Conservation (phyloP, 2,113 vertebrate genomes). For the Orycteropus afer region DNA sequence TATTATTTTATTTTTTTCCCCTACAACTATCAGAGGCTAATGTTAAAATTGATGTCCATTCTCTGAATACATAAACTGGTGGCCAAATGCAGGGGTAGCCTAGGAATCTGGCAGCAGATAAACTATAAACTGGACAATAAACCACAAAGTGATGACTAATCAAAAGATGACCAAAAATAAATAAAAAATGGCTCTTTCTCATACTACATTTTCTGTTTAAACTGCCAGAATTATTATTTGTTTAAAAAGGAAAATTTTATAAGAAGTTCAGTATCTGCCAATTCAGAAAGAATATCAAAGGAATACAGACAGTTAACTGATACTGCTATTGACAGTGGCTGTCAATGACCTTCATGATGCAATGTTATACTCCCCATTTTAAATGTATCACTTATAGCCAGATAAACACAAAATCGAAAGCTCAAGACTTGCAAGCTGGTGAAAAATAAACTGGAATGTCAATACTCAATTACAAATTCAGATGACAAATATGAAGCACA, state of each 20-base stretch:
- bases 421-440: conserved; percentile 39
- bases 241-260: conserved; percentile 31
- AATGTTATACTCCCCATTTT: conserved; percentile 14
- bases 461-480: conserved; percentile 50
- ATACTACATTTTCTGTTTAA: conserved; percentile 50
- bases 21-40: conserved; percentile 27
- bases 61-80: conserved; percentile 18
- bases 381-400: background rate
- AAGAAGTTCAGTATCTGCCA: conserved; percentile 38
- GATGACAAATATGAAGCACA: conserved; percentile 31
- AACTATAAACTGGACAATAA: conserved; percentile 22
- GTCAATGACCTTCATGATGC: background rate
- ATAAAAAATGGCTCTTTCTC: background rate
- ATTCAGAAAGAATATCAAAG: conserved; percentile 40
- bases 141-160: conserved; percentile 23
- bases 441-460: conserved; percentile 33
- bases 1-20: conserved; percentile 22
- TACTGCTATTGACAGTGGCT: background rate
- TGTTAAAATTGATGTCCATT: conserved; percentile 46
- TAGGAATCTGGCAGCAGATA: conserved; percentile 9
- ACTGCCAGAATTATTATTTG: background rate
- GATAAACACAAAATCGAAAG: conserved; percentile 53
- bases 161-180: conserved; percentile 16
- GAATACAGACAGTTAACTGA: background rate
- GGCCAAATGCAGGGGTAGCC: background rate